A percentile compares a stretch with the other conserved stretches of the same genome.
Evolutionary conservation across 23 tunicate genomes (phyloP).

Genomic region (Clavelina lepadiformis): DNA sequence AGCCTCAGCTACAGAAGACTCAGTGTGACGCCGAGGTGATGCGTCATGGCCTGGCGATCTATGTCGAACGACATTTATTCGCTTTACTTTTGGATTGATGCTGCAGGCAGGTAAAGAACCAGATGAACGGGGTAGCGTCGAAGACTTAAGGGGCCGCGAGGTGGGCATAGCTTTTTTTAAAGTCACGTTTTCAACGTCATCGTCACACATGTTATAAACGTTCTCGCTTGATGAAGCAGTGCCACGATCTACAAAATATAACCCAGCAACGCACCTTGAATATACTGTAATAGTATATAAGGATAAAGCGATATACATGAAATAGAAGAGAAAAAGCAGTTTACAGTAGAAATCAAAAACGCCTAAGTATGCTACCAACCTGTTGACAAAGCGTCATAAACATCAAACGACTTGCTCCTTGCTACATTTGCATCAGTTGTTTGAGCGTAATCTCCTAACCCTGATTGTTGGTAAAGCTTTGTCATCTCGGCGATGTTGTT

Average conservation of each 20-base stretch:
- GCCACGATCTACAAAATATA: neutral
- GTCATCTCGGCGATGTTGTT: neutral
- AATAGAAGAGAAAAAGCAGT: too few relatives aligned
- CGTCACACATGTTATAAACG: slow-evolving; percentile 3
- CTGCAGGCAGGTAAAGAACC: slow-evolving; percentile 32
- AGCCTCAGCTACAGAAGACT: too few relatives aligned
- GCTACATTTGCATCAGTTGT: neutral
- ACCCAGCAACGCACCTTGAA: too few relatives aligned
- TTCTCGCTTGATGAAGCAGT: slow-evolving; percentile 3
- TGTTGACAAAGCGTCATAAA: slow-evolving; percentile 13
- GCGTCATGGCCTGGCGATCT: too few relatives aligned
- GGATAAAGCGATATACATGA: too few relatives aligned
- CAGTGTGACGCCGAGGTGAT: too few relatives aligned
- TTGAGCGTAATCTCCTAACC: neutral
- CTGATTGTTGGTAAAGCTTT: too few relatives aligned
- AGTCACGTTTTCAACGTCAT: neutral
- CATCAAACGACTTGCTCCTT: slow-evolving; percentile 16
- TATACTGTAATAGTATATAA: too few relatives aligned
- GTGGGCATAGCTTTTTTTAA: neutral
- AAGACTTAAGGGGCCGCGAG: neutral
- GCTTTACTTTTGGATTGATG: neutral
- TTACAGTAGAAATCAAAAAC: too few relatives aligned
- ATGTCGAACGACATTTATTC: too few relatives aligned
- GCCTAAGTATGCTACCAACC: too few relatives aligned
- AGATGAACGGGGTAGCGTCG: slow-evolving; percentile 26